Conservation (phyloP, 1,140 invertebrate species). For the Sogatella furcifera region DNA sequence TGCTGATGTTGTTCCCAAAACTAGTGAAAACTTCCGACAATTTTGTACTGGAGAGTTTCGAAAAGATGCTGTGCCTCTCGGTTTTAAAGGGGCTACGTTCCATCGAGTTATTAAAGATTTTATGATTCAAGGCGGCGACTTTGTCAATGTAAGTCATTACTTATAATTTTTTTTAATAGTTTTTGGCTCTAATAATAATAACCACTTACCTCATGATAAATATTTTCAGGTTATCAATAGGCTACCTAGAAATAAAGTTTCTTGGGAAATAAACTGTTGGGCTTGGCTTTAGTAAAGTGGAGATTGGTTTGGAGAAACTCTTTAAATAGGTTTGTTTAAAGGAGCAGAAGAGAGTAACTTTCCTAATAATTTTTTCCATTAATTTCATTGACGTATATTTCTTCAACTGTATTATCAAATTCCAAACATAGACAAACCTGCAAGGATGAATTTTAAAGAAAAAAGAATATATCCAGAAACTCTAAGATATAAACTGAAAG, state of each 20-base stretch:
- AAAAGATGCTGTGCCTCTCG: conserved; percentile 87
- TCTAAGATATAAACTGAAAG: too few species aligned
- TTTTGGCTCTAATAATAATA: too few species aligned
- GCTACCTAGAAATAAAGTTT: too few species aligned
- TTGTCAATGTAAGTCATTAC: conserved; percentile 74
- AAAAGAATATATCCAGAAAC: too few species aligned
- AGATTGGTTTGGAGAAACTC: background rate
- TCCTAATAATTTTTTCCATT: too few species aligned
- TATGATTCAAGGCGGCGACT: conserved; percentile 99
- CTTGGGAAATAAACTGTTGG: background rate
- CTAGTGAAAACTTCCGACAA: conserved; percentile 97
- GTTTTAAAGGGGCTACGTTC: conserved; percentile 93
- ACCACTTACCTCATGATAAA: too few species aligned
- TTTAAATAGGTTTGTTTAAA: background rate
- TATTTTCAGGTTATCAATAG: too few species aligned
- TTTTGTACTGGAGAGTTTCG: conserved; percentile 94
- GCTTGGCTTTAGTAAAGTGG: background rate
- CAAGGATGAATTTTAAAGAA: too few species aligned
- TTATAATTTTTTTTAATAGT: too few species aligned
- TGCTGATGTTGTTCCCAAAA: conserved; percentile 92
- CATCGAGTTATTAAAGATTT: conserved; percentile 98
- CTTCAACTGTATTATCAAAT: too few species aligned
- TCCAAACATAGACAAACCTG: too few species aligned
- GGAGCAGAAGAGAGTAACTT: background rate
- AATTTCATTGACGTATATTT: too few species aligned